phyloP scores from a whole-genome alignment of 2,113 vertebrate genomes.

The Lichenostomus cassidix region DNA sequence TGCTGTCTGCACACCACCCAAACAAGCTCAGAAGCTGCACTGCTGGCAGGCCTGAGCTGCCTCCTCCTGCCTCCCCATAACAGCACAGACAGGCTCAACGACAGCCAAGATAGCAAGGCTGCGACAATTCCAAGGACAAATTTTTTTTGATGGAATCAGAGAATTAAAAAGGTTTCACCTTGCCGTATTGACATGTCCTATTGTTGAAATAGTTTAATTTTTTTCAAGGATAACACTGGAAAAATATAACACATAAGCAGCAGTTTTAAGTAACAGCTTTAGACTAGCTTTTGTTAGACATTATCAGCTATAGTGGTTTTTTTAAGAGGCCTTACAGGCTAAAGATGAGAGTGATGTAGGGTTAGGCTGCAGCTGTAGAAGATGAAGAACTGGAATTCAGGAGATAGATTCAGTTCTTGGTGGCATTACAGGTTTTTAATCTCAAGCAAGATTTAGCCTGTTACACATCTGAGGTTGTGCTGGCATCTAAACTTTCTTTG shows the following conservation, averaged over 20 bases:
- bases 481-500: background rate
- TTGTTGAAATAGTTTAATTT: background rate
- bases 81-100: background rate
- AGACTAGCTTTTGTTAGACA: background rate
- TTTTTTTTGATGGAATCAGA: background rate
- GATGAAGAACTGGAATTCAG: background rate
- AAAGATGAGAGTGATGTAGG: background rate
- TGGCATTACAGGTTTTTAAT: background rate
- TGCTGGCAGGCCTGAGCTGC: background rate
- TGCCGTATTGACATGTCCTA: background rate
- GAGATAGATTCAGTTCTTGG: background rate
- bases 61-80: background rate
- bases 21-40: background rate
- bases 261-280: background rate
- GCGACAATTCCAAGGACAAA: background rate
- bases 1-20: background rate
- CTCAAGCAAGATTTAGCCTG: background rate
- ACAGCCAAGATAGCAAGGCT: background rate
- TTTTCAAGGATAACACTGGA: background rate
- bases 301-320: background rate
- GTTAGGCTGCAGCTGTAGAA: background rate
- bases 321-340: background rate
- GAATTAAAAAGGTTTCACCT: background rate
- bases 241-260: background rate
- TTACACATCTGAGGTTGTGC: background rate